These are phyloP conservation scores for Morphnarchus princeps DNA, from an alignment of 2,113 vertebrate genomes.

Conservation along the genomic window DNA sequence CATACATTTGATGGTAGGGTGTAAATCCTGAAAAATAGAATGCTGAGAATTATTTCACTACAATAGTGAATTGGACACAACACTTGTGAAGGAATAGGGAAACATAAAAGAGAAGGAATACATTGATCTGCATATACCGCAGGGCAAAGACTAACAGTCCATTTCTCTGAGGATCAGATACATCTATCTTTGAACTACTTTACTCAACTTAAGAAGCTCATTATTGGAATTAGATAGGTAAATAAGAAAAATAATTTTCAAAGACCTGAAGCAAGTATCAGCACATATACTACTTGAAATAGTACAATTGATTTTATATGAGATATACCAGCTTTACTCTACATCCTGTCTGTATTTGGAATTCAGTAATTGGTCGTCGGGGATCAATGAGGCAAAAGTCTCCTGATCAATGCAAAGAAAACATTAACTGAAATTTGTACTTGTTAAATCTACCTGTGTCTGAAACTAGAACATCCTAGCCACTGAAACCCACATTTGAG, in stretches of 20 bases:
- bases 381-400: background rate
- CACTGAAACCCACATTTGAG: background rate
- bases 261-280: background rate
- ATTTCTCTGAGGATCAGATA: background rate
- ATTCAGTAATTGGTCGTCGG: background rate
- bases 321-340: background rate
- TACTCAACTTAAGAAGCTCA: background rate
- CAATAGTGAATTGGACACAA: background rate
- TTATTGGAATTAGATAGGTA: background rate
- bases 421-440: background rate
- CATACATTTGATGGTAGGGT: background rate
- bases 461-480: background rate
- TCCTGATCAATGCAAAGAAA: background rate
- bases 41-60: background rate
- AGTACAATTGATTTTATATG: background rate
- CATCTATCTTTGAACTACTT: background rate
- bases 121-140: background rate
- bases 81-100: background rate
- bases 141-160: fast-evolving
- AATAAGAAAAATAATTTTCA: background rate
- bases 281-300: background rate
- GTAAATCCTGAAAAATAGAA: background rate
- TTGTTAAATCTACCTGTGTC: background rate
- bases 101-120: background rate
- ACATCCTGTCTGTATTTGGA: background rate